Percentiles rank a stretch among this genome's conserved stretches.
Conservation (phyloP, 2,888 invertebrate species). For the Peribatodes rhomboidaria region DNA sequence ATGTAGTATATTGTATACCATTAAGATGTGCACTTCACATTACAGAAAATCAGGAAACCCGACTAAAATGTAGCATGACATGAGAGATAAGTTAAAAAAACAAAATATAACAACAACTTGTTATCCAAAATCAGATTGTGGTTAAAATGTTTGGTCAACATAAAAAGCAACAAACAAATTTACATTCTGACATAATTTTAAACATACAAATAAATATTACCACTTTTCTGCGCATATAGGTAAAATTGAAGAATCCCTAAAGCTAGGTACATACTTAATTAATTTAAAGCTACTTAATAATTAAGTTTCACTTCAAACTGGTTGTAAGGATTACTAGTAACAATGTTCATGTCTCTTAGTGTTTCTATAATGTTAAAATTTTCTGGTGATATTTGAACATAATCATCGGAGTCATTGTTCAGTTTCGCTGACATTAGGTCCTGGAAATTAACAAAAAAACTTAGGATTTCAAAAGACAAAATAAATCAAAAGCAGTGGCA, state of each 20-base stretch:
- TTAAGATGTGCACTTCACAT: too few relatives aligned
- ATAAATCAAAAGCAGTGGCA: too few relatives aligned
- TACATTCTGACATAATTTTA: neutral
- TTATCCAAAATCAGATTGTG: too few relatives aligned
- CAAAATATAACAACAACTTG: too few relatives aligned
- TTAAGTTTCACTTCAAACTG: slow-evolving; percentile 69
- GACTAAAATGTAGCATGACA: too few relatives aligned
- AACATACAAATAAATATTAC: neutral
- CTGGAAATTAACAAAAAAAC: slow-evolving; percentile 58
- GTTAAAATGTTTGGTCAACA: too few relatives aligned
- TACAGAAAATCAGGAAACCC: too few relatives aligned
- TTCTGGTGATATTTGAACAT: slow-evolving; percentile 65
- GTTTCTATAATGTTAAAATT: slow-evolving; percentile 63
- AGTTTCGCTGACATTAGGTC: slow-evolving; percentile 64
- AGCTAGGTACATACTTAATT: too few relatives aligned
- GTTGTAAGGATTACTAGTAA: slow-evolving; percentile 72
- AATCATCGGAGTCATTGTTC: slow-evolving; percentile 62
- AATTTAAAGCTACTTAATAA: slow-evolving; percentile 13
- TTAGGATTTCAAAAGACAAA: neutral
- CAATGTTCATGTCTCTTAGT: slow-evolving; percentile 70
- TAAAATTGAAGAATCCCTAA: neutral
- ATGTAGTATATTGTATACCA: too few relatives aligned
- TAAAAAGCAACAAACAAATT: too few relatives aligned
- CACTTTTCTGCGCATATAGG: too few relatives aligned
- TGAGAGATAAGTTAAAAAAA: too few relatives aligned